phyloP scores from a whole-genome alignment of 2,888 invertebrate species.

The Acanthacorydalis orientalis region DNA sequence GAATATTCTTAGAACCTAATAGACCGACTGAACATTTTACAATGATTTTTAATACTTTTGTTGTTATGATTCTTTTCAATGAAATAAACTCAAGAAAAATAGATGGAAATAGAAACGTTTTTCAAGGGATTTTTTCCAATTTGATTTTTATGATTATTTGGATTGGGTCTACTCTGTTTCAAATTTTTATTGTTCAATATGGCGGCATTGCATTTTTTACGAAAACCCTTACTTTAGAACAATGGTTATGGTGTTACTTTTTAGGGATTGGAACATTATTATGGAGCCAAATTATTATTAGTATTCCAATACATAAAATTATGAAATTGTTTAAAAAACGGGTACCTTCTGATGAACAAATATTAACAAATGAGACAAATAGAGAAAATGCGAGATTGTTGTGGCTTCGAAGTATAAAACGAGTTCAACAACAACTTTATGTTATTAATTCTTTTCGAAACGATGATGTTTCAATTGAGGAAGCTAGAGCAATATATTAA shows the following conservation, averaged over 20 bases:
- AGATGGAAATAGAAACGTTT: constrained; percentile 96
- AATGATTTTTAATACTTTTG: constrained; percentile 98
- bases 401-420: too few species aligned
- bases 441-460: too few species aligned
- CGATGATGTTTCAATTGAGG: too few species aligned
- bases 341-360: not conserved
- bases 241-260: constrained; percentile 98
- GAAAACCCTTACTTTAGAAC: constrained; percentile 75
- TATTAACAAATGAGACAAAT: too few species aligned
- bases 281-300: constrained; percentile 96
- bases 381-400: too few species aligned
- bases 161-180: constrained; percentile 85
- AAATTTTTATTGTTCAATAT: constrained; percentile 93
- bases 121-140: constrained; percentile 92
- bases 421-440: too few species aligned
- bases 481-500: too few species aligned
- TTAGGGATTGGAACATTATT: constrained; percentile 91
- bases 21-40: constrained; percentile 95
- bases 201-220: constrained; percentile 97
- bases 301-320: constrained; percentile 89
- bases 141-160: constrained; percentile 97
- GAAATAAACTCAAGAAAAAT: constrained; percentile 99
- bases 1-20: constrained; percentile 55
- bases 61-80: constrained; percentile 99
- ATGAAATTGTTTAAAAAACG: constrained; percentile 82